Evolutionary conservation across 2,113 vertebrate species (phyloP).

Genomic region (Uria lomvia): DNA sequence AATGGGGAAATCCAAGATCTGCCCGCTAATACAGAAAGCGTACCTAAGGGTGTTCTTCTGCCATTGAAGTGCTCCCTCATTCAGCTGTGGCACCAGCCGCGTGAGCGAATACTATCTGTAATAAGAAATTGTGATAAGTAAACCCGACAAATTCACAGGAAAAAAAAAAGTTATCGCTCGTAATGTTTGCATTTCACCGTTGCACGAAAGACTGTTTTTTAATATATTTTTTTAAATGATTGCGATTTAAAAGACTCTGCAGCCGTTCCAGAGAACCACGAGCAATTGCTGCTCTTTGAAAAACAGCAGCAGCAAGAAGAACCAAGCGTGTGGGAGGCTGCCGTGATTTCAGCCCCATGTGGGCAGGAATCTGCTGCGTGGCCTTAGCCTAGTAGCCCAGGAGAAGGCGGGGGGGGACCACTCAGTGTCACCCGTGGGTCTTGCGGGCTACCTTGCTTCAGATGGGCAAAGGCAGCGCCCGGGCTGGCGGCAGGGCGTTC

Average conservation of each 20-base stretch:
- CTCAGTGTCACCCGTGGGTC: fast-evolving
- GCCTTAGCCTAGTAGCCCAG: fast-evolving
- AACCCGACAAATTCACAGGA: not conserved
- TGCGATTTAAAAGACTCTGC: not conserved
- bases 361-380: not conserved
- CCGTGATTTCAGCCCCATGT: not conserved
- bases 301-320: not conserved
- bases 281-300: not conserved
- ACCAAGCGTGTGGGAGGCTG: fast-evolving
- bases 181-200: not conserved
- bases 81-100: not conserved
- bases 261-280: not conserved
- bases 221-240: not conserved
- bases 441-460: not conserved
- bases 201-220: not conserved
- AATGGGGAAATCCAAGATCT: not conserved
- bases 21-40: fast-evolving
- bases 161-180: fast-evolving
- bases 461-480: fast-evolving
- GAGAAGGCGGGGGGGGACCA: fast-evolving
- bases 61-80: not conserved
- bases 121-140: not conserved
- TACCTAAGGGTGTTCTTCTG: not conserved
- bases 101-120: not conserved
- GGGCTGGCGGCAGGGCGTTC: fast-evolving